Conservation (phyloP, 2,797 vertebrate species). For the Sylvia borin region DNA sequence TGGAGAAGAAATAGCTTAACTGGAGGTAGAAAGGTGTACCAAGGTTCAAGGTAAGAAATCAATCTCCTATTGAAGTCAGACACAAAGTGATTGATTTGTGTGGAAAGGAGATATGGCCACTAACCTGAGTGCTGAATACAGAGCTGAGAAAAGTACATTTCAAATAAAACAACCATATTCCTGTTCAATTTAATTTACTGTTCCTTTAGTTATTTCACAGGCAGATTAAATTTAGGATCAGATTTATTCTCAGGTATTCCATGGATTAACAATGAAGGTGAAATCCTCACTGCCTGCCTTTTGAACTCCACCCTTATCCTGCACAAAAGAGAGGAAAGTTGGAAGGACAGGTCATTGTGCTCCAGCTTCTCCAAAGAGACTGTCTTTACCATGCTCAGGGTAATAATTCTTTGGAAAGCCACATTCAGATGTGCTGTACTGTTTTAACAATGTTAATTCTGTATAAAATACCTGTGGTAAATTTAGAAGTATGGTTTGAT, state of each 20-base stretch:
- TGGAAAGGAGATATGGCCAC: neutral
- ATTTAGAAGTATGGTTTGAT: neutral
- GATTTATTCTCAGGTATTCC: constrained; percentile 40
- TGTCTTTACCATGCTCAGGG: neutral
- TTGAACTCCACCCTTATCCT: neutral
- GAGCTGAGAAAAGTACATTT: neutral
- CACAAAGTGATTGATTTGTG: neutral
- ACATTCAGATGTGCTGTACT: neutral
- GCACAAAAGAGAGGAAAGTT: neutral
- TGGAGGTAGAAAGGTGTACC: neutral
- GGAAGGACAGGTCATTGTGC: neutral
- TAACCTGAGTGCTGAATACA: neutral
- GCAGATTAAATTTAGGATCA: constrained; percentile 40
- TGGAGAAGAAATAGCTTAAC: neutral
- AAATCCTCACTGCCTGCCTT: constrained; percentile 18
- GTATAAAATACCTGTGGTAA: neutral
- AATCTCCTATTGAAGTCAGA: neutral
- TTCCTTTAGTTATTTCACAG: neutral
- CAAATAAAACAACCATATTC: neutral
- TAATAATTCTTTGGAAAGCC: neutral
- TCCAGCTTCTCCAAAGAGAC: neutral
- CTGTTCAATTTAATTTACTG: neutral
- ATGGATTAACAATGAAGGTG: constrained; percentile 14
- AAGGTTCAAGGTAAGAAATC: neutral
- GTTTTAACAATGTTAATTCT: neutral